Conservation (phyloP, 1,140 invertebrate genomes). For the Cyclina sinensis region DNA sequence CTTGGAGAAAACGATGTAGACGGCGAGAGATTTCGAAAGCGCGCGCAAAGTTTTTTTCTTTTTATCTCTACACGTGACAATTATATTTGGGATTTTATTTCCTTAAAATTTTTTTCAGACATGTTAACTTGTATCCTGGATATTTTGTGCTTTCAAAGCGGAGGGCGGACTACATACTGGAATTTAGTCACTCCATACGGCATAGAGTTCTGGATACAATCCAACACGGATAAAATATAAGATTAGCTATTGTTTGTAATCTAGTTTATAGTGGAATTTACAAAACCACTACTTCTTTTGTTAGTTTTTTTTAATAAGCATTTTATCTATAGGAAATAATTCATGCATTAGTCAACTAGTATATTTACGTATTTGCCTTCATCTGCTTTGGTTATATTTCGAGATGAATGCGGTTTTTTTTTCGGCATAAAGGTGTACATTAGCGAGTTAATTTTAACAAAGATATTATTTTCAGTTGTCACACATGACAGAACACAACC, state of each 20-base stretch:
- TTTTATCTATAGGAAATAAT: background rate
- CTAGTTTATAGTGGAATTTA: slow-evolving; percentile 27
- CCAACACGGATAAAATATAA: slow-evolving; percentile 36
- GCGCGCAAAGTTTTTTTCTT: slow-evolving; percentile 43
- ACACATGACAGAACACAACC: background rate
- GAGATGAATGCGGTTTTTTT: background rate
- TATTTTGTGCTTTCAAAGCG: background rate
- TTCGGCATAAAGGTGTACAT: background rate
- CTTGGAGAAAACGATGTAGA: background rate
- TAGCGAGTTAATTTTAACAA: background rate
- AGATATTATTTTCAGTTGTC: background rate
- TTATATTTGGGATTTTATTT: slow-evolving; percentile 40
- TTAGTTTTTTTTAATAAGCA: background rate
- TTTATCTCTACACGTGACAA: slow-evolving; percentile 36
- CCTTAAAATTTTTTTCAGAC: background rate
- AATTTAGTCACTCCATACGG: slow-evolving; percentile 10
- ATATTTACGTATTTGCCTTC: background rate
- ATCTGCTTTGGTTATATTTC: background rate
- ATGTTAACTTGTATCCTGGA: background rate
- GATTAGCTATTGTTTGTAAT: background rate
- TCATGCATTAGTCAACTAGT: background rate
- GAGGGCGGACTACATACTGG: background rate
- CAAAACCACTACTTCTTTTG: slow-evolving; percentile 13
- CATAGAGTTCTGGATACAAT: background rate
- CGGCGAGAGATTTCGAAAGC: slow-evolving; percentile 17